A percentile compares a stretch with the other conserved stretches of the same genome.
Evolutionary conservation across 2,113 vertebrate genomes (phyloP).

Genomic region (Trichomycterus rosablanca): DNA sequence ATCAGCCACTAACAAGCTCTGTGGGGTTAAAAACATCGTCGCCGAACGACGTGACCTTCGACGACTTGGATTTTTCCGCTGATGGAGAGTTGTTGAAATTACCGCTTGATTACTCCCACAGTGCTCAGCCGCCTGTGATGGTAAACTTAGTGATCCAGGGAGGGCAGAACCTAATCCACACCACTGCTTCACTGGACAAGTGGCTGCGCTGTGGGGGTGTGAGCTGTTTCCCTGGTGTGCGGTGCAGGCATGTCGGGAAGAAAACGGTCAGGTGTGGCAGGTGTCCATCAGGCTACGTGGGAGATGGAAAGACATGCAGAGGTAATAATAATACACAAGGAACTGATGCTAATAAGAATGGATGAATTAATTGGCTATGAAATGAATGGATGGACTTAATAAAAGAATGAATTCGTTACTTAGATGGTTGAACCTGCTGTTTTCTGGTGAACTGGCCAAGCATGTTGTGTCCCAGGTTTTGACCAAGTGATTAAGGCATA

Average conservation of each 20-base stretch:
- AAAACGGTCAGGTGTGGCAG: slow-evolving; percentile 61
- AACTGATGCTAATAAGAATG: too few species aligned
- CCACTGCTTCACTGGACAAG: background rate
- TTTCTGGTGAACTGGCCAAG: too few species aligned
- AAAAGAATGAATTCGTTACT: too few species aligned
- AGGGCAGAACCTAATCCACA: background rate
- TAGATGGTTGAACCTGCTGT: too few species aligned
- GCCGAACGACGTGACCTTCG: slow-evolving; percentile 34
- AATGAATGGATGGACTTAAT: too few species aligned
- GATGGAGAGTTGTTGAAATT: slow-evolving; percentile 21
- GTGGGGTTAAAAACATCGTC: slow-evolving; percentile 32
- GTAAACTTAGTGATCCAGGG: slow-evolving; percentile 7
- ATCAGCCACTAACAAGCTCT: slow-evolving; percentile 27
- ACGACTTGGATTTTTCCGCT: slow-evolving; percentile 40
- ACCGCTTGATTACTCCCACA: slow-evolving; percentile 10
- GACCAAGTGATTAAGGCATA: too few species aligned
- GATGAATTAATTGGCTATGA: too few species aligned
- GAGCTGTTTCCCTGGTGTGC: slow-evolving; percentile 61
- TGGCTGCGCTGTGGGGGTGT: slow-evolving; percentile 34
- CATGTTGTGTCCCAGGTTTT: too few species aligned
- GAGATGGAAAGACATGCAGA: slow-evolving; percentile 68
- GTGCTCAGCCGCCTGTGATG: background rate
- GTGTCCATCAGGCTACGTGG: slow-evolving; percentile 66
- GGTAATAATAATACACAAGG: slow-evolving; percentile 52
- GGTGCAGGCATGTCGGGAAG: slow-evolving; percentile 37